phyloP scores from a whole-genome alignment of 1,140 invertebrate genomes.

The Babylonia areolata region DNA sequence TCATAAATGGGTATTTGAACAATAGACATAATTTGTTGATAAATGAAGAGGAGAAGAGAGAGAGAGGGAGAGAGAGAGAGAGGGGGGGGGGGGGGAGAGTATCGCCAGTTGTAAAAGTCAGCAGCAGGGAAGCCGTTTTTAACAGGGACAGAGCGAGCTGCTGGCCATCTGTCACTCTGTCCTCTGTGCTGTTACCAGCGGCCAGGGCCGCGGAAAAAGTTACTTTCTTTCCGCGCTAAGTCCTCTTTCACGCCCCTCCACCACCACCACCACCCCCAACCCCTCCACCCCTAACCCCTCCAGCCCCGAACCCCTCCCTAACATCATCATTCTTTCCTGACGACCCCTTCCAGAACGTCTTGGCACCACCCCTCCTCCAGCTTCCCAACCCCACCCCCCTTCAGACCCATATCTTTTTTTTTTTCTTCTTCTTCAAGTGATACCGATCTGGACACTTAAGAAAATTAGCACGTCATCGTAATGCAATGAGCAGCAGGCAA shows the following conservation, averaged over 20 bases:
- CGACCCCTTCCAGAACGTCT: too few species aligned
- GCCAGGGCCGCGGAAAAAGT: background rate
- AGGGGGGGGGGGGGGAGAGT: background rate
- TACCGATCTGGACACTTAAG: conserved; percentile 13
- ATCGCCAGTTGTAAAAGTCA: background rate
- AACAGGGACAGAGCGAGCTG: background rate
- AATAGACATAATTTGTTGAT: too few species aligned
- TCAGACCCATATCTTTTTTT: background rate
- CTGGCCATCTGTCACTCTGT: too few species aligned
- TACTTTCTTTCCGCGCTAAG: background rate
- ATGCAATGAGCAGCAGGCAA: background rate
- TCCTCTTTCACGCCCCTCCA: too few species aligned
- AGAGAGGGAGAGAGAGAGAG: background rate
- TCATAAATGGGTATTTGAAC: too few species aligned
- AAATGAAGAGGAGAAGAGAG: background rate
- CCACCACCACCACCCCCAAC: too few species aligned
- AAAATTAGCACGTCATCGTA: conserved; percentile 28
- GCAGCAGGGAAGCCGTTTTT: background rate
- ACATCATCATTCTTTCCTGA: background rate
- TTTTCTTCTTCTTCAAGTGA: background rate
- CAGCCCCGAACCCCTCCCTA: background rate
- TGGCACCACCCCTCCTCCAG: background rate
- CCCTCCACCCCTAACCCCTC: background rate
- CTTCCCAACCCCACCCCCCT: background rate
- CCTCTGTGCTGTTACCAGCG: too few species aligned